Evolutionary conservation across 2,797 vertebrate genomes (phyloP).

Genomic region (Parauchenoglanis punctatus): DNA sequence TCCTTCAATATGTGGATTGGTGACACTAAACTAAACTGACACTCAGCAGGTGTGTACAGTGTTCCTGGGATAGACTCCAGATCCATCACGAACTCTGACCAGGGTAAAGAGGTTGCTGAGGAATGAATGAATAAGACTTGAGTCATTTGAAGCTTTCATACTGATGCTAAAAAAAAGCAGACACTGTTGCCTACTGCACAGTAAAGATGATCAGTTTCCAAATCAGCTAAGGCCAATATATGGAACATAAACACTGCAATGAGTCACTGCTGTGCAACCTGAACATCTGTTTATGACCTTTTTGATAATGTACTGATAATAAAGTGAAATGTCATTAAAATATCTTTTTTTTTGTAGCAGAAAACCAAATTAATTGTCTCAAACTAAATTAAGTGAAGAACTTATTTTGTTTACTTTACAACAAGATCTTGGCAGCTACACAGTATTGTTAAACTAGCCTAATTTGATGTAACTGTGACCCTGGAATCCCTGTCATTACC

Average conservation of each 20-base stretch:
- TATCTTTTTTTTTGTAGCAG: neutral
- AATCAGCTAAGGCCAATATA: neutral
- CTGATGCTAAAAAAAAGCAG: neutral
- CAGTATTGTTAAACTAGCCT: neutral
- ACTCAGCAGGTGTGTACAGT: neutral
- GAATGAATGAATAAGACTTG: neutral
- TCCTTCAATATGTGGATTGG: neutral
- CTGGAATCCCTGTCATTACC: neutral
- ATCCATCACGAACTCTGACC: neutral
- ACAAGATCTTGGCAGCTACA: neutral
- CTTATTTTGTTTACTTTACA: no score
- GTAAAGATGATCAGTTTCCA: neutral
- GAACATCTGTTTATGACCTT: conserved; percentile 12
- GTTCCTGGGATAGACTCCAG: neutral
- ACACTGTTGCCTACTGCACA: neutral
- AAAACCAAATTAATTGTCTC: no score
- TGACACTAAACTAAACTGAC: conserved; percentile 13
- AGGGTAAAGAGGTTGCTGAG: neutral
- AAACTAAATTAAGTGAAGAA: no score
- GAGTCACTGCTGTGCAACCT: neutral
- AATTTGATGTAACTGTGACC: neutral
- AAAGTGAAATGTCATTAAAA: neutral
- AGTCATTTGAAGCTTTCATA: neutral
- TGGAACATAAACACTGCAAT: neutral
- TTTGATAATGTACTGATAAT: neutral